These are phyloP conservation scores for Alloscopus bannaensis DNA, from an alignment of 2,888 invertebrate species.

Conservation along the genomic window DNA sequence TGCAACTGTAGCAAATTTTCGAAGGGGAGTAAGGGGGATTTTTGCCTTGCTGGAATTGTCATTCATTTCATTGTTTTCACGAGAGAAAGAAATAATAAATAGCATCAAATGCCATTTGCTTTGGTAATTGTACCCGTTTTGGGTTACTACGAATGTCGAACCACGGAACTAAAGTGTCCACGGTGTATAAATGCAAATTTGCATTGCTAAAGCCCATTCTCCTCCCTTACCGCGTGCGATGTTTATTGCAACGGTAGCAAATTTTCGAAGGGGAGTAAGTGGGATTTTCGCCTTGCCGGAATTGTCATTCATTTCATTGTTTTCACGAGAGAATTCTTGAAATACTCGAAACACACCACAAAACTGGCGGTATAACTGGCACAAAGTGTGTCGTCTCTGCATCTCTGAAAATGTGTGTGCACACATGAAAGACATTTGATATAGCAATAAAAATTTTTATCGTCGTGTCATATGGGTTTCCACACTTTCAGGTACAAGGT, in stretches of 20 bases:
- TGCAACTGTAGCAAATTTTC: neutral
- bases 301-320: slow-evolving; percentile 35
- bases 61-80: slow-evolving; percentile 5
- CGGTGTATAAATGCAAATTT: too few relatives aligned
- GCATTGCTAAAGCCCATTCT: too few relatives aligned
- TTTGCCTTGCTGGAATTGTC: slow-evolving; percentile 46
- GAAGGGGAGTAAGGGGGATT: slow-evolving; percentile 24
- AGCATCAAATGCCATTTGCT: slow-evolving; percentile 19
- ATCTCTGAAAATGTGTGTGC: too few relatives aligned
- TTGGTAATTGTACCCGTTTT: slow-evolving; percentile 12
- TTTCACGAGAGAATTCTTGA: slow-evolving; percentile 23
- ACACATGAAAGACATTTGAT: too few relatives aligned
- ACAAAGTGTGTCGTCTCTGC: too few relatives aligned
- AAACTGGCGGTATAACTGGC: slow-evolving; percentile 16
- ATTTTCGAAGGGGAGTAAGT: too few relatives aligned
- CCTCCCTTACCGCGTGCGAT: neutral
- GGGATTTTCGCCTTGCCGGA: slow-evolving; percentile 38
- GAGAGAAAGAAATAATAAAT: slow-evolving; percentile 21
- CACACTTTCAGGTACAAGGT: too few relatives aligned
- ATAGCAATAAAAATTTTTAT: too few relatives aligned
- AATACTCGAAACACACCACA: slow-evolving; percentile 2
- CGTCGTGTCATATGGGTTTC: too few relatives aligned
- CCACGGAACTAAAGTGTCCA: neutral
- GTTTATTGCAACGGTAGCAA: neutral
- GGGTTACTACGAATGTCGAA: slow-evolving; percentile 14